Evolutionary conservation across 2,797 vertebrate species (phyloP).

Genomic region (Delichon dasypus): DNA sequence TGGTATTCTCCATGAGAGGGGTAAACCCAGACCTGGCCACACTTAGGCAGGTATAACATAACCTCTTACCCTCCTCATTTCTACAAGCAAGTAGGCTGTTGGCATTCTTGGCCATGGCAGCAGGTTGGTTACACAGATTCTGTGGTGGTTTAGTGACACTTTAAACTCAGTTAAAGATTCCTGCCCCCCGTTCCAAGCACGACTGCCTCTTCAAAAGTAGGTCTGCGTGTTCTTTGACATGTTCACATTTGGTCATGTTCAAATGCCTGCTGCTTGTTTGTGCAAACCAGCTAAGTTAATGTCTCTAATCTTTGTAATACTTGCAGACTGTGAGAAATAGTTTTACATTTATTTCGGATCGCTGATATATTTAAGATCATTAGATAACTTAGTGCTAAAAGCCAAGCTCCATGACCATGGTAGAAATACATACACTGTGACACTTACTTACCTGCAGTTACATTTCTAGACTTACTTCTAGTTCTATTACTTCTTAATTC

Average conservation of each 20-base stretch:
- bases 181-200: neutral
- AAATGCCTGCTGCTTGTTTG: neutral
- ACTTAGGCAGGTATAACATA: neutral
- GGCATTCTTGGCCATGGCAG: neutral
- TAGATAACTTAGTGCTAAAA: neutral
- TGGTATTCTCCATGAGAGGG: neutral
- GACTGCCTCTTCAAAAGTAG: neutral
- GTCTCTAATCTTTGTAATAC: neutral
- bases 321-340: neutral
- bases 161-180: neutral
- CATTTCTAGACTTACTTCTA: neutral
- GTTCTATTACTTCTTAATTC: neutral
- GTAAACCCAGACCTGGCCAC: neutral
- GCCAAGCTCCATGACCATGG: accelerated
- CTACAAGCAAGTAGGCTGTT: neutral
- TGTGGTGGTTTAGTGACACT: neutral
- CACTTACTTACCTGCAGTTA: neutral
- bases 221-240: neutral
- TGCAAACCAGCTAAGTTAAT: neutral
- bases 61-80: neutral
- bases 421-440: neutral
- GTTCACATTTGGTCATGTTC: neutral
- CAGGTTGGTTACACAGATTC: neutral
- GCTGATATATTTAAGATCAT: neutral
- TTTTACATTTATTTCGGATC: neutral